phyloP scores from a whole-genome alignment of 2,797 vertebrate genomes.

The Paguma larvata region DNA sequence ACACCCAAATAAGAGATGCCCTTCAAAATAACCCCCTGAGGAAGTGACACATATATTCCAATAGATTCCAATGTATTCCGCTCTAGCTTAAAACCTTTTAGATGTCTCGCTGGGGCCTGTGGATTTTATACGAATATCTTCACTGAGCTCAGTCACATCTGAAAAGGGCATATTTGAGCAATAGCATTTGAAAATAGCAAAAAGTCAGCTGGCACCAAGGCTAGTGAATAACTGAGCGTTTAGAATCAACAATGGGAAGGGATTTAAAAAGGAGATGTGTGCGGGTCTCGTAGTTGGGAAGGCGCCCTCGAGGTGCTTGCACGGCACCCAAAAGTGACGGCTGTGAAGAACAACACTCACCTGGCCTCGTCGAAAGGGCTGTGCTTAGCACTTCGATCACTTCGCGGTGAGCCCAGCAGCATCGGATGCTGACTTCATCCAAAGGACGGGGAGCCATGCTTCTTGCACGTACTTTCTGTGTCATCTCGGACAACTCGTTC shows the following conservation, averaged over 20 bases:
- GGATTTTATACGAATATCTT: slow-evolving; percentile 2
- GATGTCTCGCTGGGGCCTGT: not conserved
- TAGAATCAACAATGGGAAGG: not conserved
- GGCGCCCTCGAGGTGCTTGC: not conserved
- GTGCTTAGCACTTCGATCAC: not conserved
- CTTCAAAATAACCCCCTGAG: slow-evolving; percentile 47
- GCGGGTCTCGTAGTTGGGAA: not conserved
- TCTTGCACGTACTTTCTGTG: not conserved
- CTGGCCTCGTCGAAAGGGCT: not conserved
- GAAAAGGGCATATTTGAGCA: not conserved
- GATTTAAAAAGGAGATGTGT: not conserved
- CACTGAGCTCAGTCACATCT: slow-evolving; percentile 13
- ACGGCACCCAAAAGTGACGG: not conserved
- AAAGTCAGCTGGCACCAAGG: not conserved
- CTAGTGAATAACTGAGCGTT: not conserved
- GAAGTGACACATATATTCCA: not conserved
- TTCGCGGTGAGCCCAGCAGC: not conserved
- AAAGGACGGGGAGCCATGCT: not conserved
- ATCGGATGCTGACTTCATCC: not conserved
- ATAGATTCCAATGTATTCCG: not conserved
- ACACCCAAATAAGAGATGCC: slow-evolving; percentile 23
- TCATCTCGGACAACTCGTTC: not conserved
- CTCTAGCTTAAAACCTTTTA: not conserved
- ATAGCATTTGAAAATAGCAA: not conserved
- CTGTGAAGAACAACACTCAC: not conserved